Percentiles rank a stretch among this genome's conserved stretches.
Conservation (phyloP, 2,888 invertebrate genomes). For the Luperina testacea region DNA sequence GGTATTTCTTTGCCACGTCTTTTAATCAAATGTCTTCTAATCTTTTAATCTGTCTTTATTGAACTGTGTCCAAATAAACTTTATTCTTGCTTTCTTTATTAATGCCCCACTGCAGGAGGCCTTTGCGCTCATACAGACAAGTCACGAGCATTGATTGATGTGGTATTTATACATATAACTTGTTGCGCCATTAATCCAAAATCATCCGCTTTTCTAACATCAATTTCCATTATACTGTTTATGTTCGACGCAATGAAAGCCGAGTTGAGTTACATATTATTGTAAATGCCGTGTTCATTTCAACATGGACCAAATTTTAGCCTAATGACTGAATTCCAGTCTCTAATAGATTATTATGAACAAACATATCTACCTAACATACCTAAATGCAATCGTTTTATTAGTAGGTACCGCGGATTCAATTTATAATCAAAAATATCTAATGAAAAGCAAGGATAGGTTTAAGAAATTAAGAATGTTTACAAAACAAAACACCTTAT, state of each 20-base stretch:
- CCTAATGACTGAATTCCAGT: slow-evolving; percentile 24
- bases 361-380: neutral
- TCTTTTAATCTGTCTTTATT: too few relatives aligned
- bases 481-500: too few relatives aligned
- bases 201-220: slow-evolving; percentile 1
- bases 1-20: too few relatives aligned
- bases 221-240: slow-evolving; percentile 4
- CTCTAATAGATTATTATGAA: slow-evolving; percentile 19
- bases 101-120: too few relatives aligned
- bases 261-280: slow-evolving; percentile 26
- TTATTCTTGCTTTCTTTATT: too few relatives aligned
- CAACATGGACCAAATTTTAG: slow-evolving; percentile 19
- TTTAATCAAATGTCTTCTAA: too few relatives aligned
- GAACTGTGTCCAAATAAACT: too few relatives aligned
- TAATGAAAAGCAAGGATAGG: too few relatives aligned
- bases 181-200: neutral
- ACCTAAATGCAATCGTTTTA: neutral
- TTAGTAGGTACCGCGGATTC: neutral
- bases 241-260: slow-evolving; percentile 11
- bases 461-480: too few relatives aligned
- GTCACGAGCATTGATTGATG: neutral
- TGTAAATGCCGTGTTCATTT: slow-evolving; percentile 21
- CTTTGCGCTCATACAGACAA: too few relatives aligned
- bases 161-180: neutral
- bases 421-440: too few relatives aligned